Evolutionary conservation across 2,888 invertebrate genomes (phyloP).

Genomic region (Autographa pulchrina): DNA sequence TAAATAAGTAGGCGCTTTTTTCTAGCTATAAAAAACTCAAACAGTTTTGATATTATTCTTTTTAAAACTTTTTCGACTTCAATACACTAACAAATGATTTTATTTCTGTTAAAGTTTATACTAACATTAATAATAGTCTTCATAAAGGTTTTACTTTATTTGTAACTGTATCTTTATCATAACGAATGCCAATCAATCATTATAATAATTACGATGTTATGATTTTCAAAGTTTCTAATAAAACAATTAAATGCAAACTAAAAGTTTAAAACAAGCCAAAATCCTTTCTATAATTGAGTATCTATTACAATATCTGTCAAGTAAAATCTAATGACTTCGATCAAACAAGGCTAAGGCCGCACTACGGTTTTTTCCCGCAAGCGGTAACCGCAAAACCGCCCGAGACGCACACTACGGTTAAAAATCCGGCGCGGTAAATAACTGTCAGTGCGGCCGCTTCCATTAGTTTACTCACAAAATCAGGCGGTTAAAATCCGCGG

Average conservation of each 20-base stretch:
- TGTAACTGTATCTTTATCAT: neutral
- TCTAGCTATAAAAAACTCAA: no score
- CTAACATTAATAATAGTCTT: neutral
- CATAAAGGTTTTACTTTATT: neutral
- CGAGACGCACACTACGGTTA: no score
- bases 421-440: no score
- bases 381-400: no score
- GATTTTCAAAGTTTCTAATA: no score
- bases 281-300: neutral
- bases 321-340: neutral
- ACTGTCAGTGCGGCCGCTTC: no score
- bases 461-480: no score
- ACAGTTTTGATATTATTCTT: neutral
- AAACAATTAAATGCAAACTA: no score
- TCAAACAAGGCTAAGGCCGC: neutral
- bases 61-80: neutral
- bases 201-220: neutral
- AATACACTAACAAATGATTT: neutral
- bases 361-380: no score
- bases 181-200: neutral
- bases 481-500: no score
- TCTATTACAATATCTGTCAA: neutral
- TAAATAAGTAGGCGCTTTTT: no score
- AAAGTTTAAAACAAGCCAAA: neutral
- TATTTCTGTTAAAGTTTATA: neutral